A percentile compares a stretch with the other conserved stretches of the same genome.
phyloP scores from a whole-genome alignment of 2,888 invertebrate species.

The Fragum whitleyi region DNA sequence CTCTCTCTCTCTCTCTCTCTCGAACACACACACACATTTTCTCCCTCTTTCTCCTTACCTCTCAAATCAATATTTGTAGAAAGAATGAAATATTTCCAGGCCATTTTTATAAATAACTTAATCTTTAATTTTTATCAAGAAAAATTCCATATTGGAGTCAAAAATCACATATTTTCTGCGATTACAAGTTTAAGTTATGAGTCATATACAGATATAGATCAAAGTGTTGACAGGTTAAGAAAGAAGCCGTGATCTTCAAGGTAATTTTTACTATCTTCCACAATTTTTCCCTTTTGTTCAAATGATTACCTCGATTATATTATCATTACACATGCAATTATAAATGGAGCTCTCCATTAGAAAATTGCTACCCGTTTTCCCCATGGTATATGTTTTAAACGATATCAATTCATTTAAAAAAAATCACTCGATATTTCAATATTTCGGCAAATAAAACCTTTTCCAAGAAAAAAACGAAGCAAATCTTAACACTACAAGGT shows the following conservation, averaged over 20 bases:
- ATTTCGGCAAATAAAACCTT: too few relatives aligned
- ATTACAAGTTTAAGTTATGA: slow-evolving; percentile 1
- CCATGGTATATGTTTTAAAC: too few relatives aligned
- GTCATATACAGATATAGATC: not conserved
- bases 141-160: not conserved
- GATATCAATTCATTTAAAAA: too few relatives aligned
- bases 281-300: not conserved
- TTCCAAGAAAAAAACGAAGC: too few relatives aligned
- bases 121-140: not conserved
- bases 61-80: too few relatives aligned
- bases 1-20: too few relatives aligned
- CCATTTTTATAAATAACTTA: too few relatives aligned
- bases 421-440: too few relatives aligned
- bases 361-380: not conserved
- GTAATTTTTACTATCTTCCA: not conserved
- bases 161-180: not conserved
- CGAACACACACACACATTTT: too few relatives aligned
- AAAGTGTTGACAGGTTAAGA: slow-evolving; percentile 14
- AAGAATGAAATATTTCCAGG: too few relatives aligned
- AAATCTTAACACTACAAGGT: too few relatives aligned
- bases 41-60: too few relatives aligned
- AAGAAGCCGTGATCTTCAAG: not conserved
- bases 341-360: not conserved
- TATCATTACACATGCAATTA: not conserved
- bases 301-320: not conserved